Base-by-base conservation (phyloP, 2,113 vertebrate genomes). In the Rhizomys pruinosus region DNA sequence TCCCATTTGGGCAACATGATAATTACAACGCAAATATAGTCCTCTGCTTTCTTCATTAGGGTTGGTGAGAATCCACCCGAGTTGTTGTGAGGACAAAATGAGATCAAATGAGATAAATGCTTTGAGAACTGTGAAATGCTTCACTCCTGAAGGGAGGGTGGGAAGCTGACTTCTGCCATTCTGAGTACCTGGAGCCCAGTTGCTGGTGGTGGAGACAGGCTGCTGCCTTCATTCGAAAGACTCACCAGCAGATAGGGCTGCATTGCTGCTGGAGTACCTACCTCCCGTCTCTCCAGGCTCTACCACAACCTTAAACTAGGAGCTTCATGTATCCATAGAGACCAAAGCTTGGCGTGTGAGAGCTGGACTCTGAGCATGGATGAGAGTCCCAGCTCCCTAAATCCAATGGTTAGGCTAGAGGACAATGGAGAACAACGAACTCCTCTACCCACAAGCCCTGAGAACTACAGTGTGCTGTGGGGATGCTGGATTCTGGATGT, bases 11-110 rank as follows among this genome's bases (percentile, higher is more conserved):
- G 93, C 82, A 72, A 59, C 52, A 15, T 52, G 93, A 25, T 92
- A 95, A 96, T 97, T 90, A 82, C 25, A 7, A 15, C 61, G 93
- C 94, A 96, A 96, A 96, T 94, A 81, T 73, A 93, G 96, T 92
- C 81, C 96, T 94, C 89, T 92, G 96, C 77, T 97, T 94, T 80
- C 95, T 91, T 96, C 94, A 95, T 96, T 97, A 97, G 94, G 25
- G 81, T 44, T 95, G 96, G 95, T 93, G 96, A 97, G 93, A 97
- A 85, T 57, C 77, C 66, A 29, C 42, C n/a, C 1, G 1, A 34
- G 95, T 96, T 97, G 94, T 85, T 85, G 86, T 80, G 93, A 94
- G 90, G 82, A 88, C n/a, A 66, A 93, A 96, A 92, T 86, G 94
- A 95, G 94, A 96, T 32, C 94, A 96, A 79, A 88, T 93, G 93